Evolutionary conservation across 92 coral and sea anemone genomes (phyloP).

Genomic region (Porites evermanni): DNA sequence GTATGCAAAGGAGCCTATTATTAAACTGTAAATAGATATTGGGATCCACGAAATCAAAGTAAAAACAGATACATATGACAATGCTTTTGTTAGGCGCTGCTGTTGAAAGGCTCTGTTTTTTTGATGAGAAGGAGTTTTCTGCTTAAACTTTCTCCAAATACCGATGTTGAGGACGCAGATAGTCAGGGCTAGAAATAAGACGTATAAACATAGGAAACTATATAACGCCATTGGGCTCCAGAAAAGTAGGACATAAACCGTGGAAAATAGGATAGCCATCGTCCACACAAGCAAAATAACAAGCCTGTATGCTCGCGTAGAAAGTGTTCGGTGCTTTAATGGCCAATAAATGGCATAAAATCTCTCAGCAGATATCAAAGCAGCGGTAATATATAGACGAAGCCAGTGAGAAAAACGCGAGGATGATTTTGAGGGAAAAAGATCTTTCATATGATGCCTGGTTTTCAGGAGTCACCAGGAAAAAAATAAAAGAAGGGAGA

Average conservation of each 20-base stretch:
- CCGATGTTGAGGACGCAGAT: neutral
- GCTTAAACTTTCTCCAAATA: constrained; percentile 14
- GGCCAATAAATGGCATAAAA: neutral
- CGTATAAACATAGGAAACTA: neutral
- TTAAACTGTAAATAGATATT: neutral
- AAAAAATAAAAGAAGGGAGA: neutral
- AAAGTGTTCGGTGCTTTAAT: neutral
- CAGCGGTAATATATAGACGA: neutral
- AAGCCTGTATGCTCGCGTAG: neutral
- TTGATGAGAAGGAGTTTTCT: neutral
- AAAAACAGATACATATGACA: neutral
- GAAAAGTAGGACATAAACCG: neutral
- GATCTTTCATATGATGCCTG: too few relatives aligned
- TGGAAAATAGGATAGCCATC: neutral
- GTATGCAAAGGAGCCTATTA: too few relatives aligned
- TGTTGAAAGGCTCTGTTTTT: neutral
- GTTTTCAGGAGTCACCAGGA: neutral
- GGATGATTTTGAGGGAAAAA: neutral
- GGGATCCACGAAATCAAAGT: neutral
- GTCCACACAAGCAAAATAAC: neutral
- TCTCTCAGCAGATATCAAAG: neutral
- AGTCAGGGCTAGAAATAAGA: neutral
- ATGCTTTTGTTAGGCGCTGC: constrained; percentile 2
- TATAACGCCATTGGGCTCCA: too few relatives aligned
- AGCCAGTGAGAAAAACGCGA: neutral